Base-by-base conservation (phyloP, 1,140 invertebrate species). In the Drosophila teissieri region DNA sequence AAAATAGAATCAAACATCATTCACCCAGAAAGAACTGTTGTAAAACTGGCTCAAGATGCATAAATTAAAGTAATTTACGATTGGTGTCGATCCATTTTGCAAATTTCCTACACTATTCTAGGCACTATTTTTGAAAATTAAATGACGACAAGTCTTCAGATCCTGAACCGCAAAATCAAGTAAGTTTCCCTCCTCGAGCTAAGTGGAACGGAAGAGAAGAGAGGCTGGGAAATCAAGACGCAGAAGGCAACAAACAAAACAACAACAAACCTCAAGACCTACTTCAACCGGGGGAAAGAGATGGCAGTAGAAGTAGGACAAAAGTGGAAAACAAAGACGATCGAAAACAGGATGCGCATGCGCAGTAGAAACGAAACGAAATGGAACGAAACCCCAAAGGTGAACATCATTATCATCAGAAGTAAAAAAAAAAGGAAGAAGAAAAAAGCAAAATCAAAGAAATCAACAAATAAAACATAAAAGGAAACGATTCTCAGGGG, bases 381-480 rank as follows among this genome's bases (percentile, higher is more conserved):
- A 70, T 70, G 67, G 49, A 78, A 79, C 55, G 45, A 68, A 77
- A 80, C 48, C 45, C 48, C 45, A 86, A 86, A 86, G 82, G 82
- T 86, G 79, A 86, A 86, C 79, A 52, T 86, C 75, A 88, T 86
- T 12, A 86, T 86, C 69, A 83, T 42, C 60, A 36, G 42, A 17
- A 55, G 64, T 48, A 44, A 58, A 53, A 39, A 51, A 74, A 24
- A 73, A 69, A 78, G 44, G n/a, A 56, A 36, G 34, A 51, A 75
- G 7, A 37, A 70, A 86, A 88, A 86, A 79, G 79, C 83, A 79
- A 86, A 86, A 86, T 86, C 83, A 86, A 88, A 88, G 83, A 88
- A 81, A 78, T 86, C 74, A 78, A 85, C 78, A 86, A 86, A 86
- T 88, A 88, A 52, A 86, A 83, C 82, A 79, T 86, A 88, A 86